These are phyloP conservation scores for Philantomba maxwellii DNA, from an alignment of 2,113 vertebrate genomes.

Conservation along the genomic window DNA sequence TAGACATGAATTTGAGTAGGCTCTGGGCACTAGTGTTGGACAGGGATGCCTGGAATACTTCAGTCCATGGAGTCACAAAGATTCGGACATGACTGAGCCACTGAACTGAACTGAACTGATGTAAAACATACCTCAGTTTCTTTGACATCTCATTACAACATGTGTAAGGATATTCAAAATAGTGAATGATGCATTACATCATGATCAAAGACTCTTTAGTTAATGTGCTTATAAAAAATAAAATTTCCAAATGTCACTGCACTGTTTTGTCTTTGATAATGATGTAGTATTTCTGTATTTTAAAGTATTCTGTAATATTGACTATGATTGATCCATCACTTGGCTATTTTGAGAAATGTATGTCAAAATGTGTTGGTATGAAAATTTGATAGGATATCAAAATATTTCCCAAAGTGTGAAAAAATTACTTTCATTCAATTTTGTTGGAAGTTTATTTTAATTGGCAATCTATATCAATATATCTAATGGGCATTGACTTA, in stretches of 20 bases:
- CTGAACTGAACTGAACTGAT: not conserved
- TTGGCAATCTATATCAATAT: not conserved
- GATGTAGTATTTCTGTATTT: not conserved
- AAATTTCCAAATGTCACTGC: not conserved
- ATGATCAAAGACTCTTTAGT: not conserved
- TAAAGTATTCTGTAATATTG: not conserved
- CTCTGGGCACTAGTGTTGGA: not conserved
- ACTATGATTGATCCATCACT: not conserved
- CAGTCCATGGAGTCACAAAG: not conserved
- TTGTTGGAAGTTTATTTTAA: not conserved
- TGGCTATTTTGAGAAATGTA: not conserved
- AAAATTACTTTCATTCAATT: not conserved
- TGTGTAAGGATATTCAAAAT: not conserved
- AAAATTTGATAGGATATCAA: not conserved
- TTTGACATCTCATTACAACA: not conserved
- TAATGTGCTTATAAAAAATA: not conserved
- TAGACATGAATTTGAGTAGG: not conserved
- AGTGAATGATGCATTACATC: not conserved
- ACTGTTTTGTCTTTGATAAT: not conserved
- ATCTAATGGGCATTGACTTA: not conserved
- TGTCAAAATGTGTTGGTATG: not conserved
- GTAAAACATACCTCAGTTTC: not conserved
- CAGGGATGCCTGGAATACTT: not conserved
- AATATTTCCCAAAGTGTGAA: not conserved
- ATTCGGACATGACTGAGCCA: not conserved